Conservation (phyloP, 2,888 invertebrate species). For the Spialia ferax region DNA sequence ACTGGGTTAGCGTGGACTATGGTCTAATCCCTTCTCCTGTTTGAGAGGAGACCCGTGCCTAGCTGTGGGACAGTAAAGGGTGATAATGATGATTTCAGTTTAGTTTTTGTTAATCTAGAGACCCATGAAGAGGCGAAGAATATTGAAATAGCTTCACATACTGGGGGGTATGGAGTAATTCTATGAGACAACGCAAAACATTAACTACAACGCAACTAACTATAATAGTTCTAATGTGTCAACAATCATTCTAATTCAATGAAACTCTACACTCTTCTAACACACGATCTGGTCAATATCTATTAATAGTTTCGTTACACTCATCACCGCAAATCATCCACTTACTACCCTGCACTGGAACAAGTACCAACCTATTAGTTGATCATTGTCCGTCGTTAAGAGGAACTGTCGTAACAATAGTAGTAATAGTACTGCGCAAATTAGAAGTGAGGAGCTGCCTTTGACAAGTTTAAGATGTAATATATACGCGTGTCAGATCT, state of each 20-base stretch:
- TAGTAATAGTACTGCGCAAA: conserved; percentile 5
- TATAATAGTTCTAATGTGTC: background rate
- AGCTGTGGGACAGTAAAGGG: too few relatives aligned
- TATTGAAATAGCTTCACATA: too few relatives aligned
- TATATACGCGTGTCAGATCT: background rate
- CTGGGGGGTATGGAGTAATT: too few relatives aligned
- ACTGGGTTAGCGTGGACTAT: too few relatives aligned
- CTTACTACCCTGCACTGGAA: conserved; percentile 2
- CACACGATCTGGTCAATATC: background rate
- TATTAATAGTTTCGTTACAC: background rate
- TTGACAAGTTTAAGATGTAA: background rate
- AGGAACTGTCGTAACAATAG: background rate
- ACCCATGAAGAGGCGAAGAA: too few relatives aligned
- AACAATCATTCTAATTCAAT: background rate
- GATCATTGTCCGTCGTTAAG: background rate
- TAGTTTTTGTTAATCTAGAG: too few relatives aligned
- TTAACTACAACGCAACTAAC: background rate
- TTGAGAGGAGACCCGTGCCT: too few relatives aligned
- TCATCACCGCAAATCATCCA: conserved; percentile 1
- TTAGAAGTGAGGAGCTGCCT: background rate
- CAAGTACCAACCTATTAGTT: background rate
- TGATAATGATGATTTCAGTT: too few relatives aligned
- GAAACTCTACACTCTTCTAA: background rate
- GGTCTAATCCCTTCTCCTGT: too few relatives aligned
- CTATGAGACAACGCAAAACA: background rate